Evolutionary conservation across 2,113 vertebrate genomes (phyloP), one percentile per base, ranked within the genome.

Genomic region (Toxostoma redivivum): DNA sequence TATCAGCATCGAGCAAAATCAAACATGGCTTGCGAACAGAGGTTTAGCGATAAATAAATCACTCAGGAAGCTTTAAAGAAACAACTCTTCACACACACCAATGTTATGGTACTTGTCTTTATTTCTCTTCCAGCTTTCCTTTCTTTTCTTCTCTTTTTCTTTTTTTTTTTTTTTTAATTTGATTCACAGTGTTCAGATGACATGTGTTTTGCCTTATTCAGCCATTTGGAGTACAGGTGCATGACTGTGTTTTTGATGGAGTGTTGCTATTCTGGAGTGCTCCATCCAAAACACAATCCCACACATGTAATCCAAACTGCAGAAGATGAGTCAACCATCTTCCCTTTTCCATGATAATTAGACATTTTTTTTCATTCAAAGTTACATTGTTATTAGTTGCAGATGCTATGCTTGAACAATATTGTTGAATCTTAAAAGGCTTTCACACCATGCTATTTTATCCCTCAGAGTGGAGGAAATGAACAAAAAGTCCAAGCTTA

Each of bases 151-250:
- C 69, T 62, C 3, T 20, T 44, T n/a, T 25, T 10, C 15, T 86
- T 53, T 79, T 86, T 54, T 51, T 7, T 95, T 42, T 69, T 44
- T 37, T 95, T 97, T 97, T 88, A 96, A 95, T 97, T 96, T 93
- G 94, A 97, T 97, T 97, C 96, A 83, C 93, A 96, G 97, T 33
- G 82, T 97, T 98, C 88, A 28, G 92, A 93, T 97, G 96, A 97
- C 98, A 98, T 98, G 81, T 98, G 98, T 97, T 98, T 98, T 97
- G 97, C 97, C 97, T 98, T 98, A 98, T 78, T 95, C 95, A 67
- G 96, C 97, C 98, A 98, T 98, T 98, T 98, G 98, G 97, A 98
- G 88, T 97, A 98, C 98, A 98, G 98, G 98, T 98, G 98, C 97
- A 96, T 30, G 89, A 95, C 96, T 97, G 98, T 98, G 98, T 98